Percentiles rank a stretch among this genome's conserved stretches.
These are phyloP conservation scores for Oreochromis niloticus DNA, from an alignment of 2,113 vertebrate genomes.

Conservation along the genomic window DNA sequence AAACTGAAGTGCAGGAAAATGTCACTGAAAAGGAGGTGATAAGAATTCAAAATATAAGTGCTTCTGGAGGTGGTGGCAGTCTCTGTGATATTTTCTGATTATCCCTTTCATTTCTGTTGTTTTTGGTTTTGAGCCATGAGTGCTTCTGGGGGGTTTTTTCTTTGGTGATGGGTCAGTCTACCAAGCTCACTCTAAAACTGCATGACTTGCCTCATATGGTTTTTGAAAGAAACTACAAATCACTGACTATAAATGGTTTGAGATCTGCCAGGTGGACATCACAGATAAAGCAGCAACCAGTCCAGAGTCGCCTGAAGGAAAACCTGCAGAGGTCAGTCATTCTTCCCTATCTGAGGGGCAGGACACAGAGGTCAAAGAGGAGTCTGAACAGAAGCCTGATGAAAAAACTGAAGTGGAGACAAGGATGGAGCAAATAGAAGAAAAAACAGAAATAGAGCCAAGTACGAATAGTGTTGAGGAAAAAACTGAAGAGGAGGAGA, in stretches of 20 bases:
- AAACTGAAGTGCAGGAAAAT: background rate
- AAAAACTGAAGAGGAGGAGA: background rate
- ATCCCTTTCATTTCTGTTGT: background rate
- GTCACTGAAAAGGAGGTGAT: conserved; percentile 38
- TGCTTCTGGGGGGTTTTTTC: fast-evolving
- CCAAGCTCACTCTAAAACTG: background rate
- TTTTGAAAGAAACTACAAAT: background rate
- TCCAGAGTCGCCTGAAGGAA: background rate
- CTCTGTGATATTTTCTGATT: background rate
- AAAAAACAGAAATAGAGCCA: background rate
- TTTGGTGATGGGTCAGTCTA: background rate
- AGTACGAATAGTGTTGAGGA: background rate
- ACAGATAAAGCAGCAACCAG: background rate
- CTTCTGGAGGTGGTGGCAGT: background rate
- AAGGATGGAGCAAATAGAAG: background rate
- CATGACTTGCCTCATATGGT: background rate
- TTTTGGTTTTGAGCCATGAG: background rate
- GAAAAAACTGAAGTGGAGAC: background rate
- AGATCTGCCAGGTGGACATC: background rate
- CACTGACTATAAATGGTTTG: background rate
- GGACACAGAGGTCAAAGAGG: background rate
- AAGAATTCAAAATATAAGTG: background rate
- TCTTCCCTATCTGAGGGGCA: background rate
- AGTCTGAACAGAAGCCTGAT: background rate
- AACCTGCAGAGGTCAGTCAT: background rate